Base-by-base conservation (phyloP, 1,140 invertebrate species). In the Drosophila athabasca region DNA sequence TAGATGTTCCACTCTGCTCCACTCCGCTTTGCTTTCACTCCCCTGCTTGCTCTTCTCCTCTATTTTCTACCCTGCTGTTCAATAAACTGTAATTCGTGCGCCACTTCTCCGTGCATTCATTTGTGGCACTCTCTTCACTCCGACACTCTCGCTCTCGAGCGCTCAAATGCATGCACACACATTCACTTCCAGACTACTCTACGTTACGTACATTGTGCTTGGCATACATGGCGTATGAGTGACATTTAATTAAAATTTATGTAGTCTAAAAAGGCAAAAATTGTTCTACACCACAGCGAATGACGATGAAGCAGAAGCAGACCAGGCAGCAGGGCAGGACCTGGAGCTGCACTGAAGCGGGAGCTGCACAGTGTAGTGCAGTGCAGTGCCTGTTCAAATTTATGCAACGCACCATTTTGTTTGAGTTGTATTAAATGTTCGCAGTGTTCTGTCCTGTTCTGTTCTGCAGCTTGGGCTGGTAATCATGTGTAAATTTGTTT, bases 201-300 rank as follows among this genome's bases (percentile, higher is more conserved):
- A 39, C 35, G 35, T 39, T 13, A 39, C 35, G 35, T 39, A 65
- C 65, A 72, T 72, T 85, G 81, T 62, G 53, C 66, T 69, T 75
- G 78, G 78, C 79, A 78, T 83, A 79, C 83, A 76, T 87, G 83
- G 83, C 83, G 83, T 87, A 87, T 87, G 83, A 87, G 83, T 87
- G 83, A 87, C 83, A 87, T 87, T 87, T 87, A 87, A 87, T 87
- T 87, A 87, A 87, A 87, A 85, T 85, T 85, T 85, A 85, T 85
- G 82, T 67, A 85, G 83, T 87, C 66, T 82, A 76, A 87, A 83
- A 85, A 76, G 74, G 83, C 74, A 88, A 75, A 62, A 85, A 61
- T 45, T 58, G 49, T 60, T 80, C 72, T 79, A 79, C 72, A 76
- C 46, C 51, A 48, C 69, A 15, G 22, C 46, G 17, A 60, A 45